Conservation (phyloP, 2,888 invertebrate species). For the Mycalesis mineus region DNA sequence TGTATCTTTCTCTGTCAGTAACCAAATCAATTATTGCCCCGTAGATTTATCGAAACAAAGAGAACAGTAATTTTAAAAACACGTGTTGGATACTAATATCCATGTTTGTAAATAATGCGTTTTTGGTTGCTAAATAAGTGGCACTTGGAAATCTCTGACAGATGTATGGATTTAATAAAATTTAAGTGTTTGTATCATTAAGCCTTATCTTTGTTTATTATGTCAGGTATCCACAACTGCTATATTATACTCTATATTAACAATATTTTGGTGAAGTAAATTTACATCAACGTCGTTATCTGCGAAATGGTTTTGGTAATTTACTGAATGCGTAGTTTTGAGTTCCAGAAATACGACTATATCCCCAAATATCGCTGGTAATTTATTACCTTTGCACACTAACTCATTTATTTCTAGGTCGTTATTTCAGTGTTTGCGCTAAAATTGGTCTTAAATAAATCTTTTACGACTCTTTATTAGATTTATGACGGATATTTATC, state of each 20-base stretch:
- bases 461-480: not conserved
- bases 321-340: not conserved
- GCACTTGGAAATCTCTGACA: no score
- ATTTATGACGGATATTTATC: not conserved
- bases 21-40: no score
- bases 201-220: no score
- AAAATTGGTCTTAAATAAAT: not conserved
- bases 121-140: no score
- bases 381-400: not conserved
- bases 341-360: not conserved
- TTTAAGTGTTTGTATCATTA: no score
- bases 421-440: not conserved
- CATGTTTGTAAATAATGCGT: no score
- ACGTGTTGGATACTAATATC: no score
- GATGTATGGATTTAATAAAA: no score
- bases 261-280: not conserved
- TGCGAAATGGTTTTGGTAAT: conserved; percentile 1
- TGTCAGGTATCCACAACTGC: no score
- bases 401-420: not conserved
- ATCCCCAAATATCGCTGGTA: not conserved
- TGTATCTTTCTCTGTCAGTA: no score
- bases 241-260: not conserved
- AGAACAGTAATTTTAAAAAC: no score
- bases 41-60: no score
- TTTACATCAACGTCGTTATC: not conserved